Conservation (phyloP, 2,797 vertebrate species). For the Sebastiscus tertius region DNA sequence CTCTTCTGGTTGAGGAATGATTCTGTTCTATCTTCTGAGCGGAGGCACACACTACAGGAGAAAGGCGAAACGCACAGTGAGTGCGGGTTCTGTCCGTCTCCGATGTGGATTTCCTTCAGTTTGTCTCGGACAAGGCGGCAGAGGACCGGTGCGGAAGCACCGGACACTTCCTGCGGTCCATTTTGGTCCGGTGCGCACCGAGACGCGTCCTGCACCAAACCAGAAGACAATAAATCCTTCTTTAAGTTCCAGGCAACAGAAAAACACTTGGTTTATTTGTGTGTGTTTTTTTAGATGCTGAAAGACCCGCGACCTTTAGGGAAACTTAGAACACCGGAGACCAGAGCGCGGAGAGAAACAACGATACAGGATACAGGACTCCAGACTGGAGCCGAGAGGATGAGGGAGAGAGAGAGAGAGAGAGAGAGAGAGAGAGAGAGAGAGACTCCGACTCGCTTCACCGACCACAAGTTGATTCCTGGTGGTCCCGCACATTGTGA, state of each 20-base stretch:
- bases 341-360: background rate
- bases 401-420: background rate
- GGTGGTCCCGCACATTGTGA: background rate
- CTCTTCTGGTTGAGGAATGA: background rate
- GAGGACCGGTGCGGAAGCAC: conserved; percentile 10
- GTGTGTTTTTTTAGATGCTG: rapidly evolving
- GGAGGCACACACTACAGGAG: background rate
- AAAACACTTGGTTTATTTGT: background rate
- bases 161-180: conserved; percentile 27
- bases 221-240: background rate
- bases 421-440: background rate
- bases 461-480: conserved; percentile 37
- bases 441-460: conserved; percentile 38
- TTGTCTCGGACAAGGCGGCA: background rate
- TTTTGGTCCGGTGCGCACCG: conserved; percentile 9
- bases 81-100: background rate
- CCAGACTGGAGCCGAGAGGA: conserved; percentile 10
- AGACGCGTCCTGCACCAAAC: conserved; percentile 14
- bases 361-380: background rate
- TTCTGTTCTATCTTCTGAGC: background rate
- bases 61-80: background rate
- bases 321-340: conserved; percentile 42
- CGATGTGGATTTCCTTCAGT: background rate
- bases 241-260: background rate
- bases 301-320: background rate